Evolutionary conservation across 2,888 invertebrate genomes (phyloP).

Genomic region (Pseudococcus jackbeardsleyi): DNA sequence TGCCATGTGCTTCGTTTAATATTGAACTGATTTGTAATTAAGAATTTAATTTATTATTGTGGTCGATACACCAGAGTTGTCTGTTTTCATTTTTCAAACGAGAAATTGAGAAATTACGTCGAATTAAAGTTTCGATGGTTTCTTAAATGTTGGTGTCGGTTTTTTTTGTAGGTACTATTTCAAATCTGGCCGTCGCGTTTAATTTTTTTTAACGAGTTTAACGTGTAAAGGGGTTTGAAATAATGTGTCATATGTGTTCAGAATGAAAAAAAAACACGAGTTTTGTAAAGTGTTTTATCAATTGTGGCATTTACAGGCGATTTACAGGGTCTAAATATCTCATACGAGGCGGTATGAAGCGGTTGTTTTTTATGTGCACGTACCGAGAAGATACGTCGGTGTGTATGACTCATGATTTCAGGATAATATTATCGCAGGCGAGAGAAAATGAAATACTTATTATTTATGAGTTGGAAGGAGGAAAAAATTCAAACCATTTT

Average conservation of each 20-base stretch:
- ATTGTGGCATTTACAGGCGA: background rate
- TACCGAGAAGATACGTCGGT: background rate
- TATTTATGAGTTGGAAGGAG: too few species aligned
- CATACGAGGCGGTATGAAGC: background rate
- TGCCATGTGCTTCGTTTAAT: background rate
- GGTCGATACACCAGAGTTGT: background rate
- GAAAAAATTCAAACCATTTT: too few species aligned
- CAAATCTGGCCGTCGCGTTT: background rate
- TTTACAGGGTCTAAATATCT: background rate
- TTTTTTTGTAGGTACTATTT: background rate
- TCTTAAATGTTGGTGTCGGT: background rate
- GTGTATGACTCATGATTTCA: background rate
- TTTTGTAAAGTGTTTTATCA: background rate
- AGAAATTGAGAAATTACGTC: background rate
- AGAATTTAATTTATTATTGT: background rate
- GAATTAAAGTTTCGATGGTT: background rate
- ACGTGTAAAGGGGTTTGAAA: background rate
- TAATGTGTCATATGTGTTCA: background rate
- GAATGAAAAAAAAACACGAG: background rate
- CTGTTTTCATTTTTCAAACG: constrained; percentile 17
- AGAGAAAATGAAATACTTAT: background rate
- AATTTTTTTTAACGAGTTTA: constrained; percentile 19
- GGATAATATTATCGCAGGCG: background rate
- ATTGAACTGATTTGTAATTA: background rate
- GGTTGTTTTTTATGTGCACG: background rate